phyloP scores from a whole-genome alignment of 2,113 vertebrate species.

The Nothocercus nigrocapillus region DNA sequence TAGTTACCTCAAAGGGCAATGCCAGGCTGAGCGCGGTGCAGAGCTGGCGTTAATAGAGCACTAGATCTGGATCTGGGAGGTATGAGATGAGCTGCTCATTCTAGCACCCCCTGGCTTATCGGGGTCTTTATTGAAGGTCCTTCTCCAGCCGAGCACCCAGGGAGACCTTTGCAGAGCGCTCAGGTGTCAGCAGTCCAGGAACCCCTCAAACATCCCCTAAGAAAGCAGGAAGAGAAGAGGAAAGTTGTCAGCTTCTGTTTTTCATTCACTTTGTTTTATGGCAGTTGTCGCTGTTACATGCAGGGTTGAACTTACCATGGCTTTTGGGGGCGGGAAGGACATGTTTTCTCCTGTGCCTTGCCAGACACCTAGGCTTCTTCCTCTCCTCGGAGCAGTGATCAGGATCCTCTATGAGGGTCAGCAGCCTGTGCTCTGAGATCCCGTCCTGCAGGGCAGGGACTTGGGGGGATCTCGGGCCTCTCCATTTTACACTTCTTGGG shows the following conservation, averaged over 20 bases:
- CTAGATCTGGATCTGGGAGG: not conserved
- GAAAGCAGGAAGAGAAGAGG: not conserved
- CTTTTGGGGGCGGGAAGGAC: not conserved
- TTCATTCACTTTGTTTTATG: not conserved
- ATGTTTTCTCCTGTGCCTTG: not conserved
- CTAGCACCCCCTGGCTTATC: not conserved
- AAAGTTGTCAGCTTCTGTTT: not conserved
- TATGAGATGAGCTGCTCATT: not conserved
- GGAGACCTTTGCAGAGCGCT: not conserved
- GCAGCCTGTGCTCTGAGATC: not conserved
- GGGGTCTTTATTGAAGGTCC: not conserved
- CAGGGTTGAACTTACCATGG: not conserved
- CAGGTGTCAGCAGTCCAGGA: not conserved
- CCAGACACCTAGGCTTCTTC: not conserved
- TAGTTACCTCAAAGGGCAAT: not conserved
- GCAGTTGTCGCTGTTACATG: not conserved
- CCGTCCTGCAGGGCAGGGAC: not conserved
- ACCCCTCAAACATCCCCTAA: not conserved
- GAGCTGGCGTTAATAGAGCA: not conserved
- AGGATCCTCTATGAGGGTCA: constrained; percentile 16
- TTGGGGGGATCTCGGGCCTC: not conserved
- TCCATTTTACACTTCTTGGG: not conserved
- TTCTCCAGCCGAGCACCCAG: not conserved
- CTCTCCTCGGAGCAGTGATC: not conserved
- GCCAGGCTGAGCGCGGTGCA: not conserved